Evolutionary conservation across 2,797 vertebrate genomes (phyloP).

Genomic region (Ctenochaetus hawaiiensis): DNA sequence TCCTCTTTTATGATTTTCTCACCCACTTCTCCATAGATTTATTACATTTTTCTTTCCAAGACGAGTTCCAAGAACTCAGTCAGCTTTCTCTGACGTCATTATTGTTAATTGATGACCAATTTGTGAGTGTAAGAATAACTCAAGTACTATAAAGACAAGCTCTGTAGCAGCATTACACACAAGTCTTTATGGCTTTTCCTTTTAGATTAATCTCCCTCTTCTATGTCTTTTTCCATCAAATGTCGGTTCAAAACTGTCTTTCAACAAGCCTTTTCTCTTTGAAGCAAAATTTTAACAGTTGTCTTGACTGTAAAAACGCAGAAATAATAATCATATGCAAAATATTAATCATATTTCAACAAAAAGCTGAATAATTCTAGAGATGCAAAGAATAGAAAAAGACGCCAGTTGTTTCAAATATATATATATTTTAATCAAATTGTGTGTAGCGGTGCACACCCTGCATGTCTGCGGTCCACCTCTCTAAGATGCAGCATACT

Average conservation of each 20-base stretch:
- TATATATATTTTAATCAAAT: slow-evolving; percentile 28
- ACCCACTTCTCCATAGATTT: not conserved
- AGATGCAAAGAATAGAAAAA: slow-evolving; percentile 26
- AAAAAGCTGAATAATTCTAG: slow-evolving; percentile 43
- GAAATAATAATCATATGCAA: too few relatives aligned
- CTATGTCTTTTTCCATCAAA: slow-evolving; percentile 27
- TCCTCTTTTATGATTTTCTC: not conserved
- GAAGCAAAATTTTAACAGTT: slow-evolving; percentile 16
- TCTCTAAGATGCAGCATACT: slow-evolving; percentile 29
- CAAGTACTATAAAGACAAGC: not conserved
- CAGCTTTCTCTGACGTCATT: slow-evolving; percentile 6
- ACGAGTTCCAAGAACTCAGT: not conserved
- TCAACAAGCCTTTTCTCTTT: slow-evolving; percentile 34
- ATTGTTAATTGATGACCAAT: slow-evolving; percentile 2
- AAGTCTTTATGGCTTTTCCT: slow-evolving; percentile 17
- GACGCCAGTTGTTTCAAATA: slow-evolving; percentile 32
- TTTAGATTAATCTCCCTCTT: slow-evolving; percentile 3
- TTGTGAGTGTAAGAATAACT: slow-evolving; percentile 14
- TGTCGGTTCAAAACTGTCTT: slow-evolving; percentile 33
- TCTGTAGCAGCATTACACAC: slow-evolving; percentile 16
- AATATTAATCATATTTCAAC: not conserved
- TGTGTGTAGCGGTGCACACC: slow-evolving; percentile 9
- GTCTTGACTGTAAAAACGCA: slow-evolving; percentile 26
- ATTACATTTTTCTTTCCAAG: not conserved
- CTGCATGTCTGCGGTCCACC: not conserved